phyloP scores from a whole-genome alignment of 2,888 invertebrate genomes.

The Petrolisthes manimaculis region DNA sequence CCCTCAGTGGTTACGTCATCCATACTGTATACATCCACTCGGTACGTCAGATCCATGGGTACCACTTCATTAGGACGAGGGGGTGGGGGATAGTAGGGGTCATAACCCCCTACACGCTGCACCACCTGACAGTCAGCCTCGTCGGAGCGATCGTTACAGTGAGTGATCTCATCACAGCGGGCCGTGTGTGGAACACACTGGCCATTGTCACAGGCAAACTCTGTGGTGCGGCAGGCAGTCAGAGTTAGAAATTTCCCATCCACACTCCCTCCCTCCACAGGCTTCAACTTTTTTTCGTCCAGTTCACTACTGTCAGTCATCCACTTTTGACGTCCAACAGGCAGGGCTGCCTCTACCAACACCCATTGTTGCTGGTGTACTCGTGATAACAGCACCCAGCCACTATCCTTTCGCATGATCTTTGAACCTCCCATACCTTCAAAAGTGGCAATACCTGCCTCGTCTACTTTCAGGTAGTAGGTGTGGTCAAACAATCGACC shows the following conservation, averaged over 20 bases:
- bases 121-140: conserved; percentile 50
- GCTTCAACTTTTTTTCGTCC: neutral
- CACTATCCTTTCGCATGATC: conserved; percentile 25
- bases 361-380: conserved; percentile 39
- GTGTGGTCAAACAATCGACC: conserved; percentile 54
- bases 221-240: conserved; percentile 45
- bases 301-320: neutral
- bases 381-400: conserved; percentile 48
- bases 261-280: neutral
- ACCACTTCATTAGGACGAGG: conserved; percentile 45
- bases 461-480: conserved; percentile 21
- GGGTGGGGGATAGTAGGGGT: conserved; percentile 46
- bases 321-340: conserved; percentile 52
- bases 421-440: conserved; percentile 38
- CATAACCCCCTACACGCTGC: conserved; percentile 34
- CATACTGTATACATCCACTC: conserved; percentile 51
- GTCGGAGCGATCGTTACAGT: conserved; percentile 50
- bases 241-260: conserved; percentile 30
- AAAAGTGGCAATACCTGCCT: conserved; percentile 22
- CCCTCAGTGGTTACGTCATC: conserved; percentile 53
- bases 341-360: conserved; percentile 31
- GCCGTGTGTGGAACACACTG: conserved; percentile 42
- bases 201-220: conserved; percentile 57
- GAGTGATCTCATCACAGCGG: conserved; percentile 45
- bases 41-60: conserved; percentile 44